Base-by-base conservation (phyloP, 2,797 vertebrate genomes). In the Neomorphus geoffroyi region DNA sequence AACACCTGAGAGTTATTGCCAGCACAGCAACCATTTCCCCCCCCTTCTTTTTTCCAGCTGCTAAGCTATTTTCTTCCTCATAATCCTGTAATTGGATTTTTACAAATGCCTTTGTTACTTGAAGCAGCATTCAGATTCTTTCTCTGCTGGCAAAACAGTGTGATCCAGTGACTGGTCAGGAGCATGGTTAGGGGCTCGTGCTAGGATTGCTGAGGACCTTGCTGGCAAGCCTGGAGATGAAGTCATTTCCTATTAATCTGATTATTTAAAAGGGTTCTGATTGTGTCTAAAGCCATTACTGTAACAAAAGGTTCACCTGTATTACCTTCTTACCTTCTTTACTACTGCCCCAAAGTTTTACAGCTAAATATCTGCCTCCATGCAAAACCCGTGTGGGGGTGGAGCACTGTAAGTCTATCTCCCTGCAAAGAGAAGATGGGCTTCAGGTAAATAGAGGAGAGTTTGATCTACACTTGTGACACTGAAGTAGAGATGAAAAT, bases 71-170 rank as follows among this genome's bases (percentile, higher is more conserved):
- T 95, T 92, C 91, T 93, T 89, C 73, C 73, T 82, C 30, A 10
- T 96, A 96, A 97, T 95, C 93, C 84, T 75, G 35, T 97, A 91
- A 97, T 67, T 89, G 87, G 94, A 95, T 97, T 96, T 92, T 71
- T 93, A 46, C 53, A 86, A 81, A 90, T 90, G 51, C 77, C 51
- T 66, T 84, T 90, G 45, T 92, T 92, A 39, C 78, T 95, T 91
- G 77, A 95, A 92, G 60, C 51, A 53, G 13, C 3, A 3, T 90
- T 94, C 75, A 57, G 2, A 94, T 92, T 95, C 70, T 92, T 96
- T 86, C 73, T 86, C 58, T 88, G 62, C 80, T 93, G 90, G 94
- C 85, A 90, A 92, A 94, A 94, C 80, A 71, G 56, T 41, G 82
- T 81, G 92, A 92, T 95, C 85, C 70, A 92, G 91, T 86, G 80